phyloP scores from a whole-genome alignment of 1,140 invertebrate genomes.

The Aphelinus certus region DNA sequence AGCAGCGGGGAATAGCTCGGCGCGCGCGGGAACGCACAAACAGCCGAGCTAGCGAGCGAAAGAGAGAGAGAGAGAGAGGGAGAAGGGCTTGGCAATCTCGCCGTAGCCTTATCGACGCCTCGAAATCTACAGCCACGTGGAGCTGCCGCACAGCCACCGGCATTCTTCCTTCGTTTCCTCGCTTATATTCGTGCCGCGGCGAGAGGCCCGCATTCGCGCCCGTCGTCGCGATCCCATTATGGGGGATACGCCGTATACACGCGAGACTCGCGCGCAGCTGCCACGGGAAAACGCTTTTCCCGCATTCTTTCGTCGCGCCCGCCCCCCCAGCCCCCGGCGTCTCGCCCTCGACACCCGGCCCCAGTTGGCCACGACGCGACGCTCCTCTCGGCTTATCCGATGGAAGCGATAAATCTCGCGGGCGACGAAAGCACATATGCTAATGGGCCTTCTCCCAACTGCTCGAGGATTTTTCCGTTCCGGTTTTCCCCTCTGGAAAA shows the following conservation, averaged over 20 bases:
- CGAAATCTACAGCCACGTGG: background rate
- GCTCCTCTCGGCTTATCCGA: too few species aligned
- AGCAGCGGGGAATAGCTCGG: slow-evolving; percentile 5
- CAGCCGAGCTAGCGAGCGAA: too few species aligned
- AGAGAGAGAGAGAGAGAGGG: background rate
- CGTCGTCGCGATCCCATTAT: slow-evolving; percentile 9
- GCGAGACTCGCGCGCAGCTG: background rate
- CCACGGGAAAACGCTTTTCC: slow-evolving; percentile 9
- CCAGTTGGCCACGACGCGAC: too few species aligned
- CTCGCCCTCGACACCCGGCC: too few species aligned
- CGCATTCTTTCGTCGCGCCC: slow-evolving; percentile 11
- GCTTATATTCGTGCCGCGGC: background rate
- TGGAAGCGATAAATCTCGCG: background rate
- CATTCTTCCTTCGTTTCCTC: background rate
- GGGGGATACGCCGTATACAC: background rate
- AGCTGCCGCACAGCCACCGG: background rate
- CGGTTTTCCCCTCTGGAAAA: too few species aligned
- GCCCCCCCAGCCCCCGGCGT: background rate
- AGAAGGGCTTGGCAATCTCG: too few species aligned
- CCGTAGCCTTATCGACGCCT: slow-evolving; percentile 21
- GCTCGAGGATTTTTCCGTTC: too few species aligned
- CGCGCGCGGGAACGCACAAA: background rate
- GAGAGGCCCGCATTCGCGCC: background rate
- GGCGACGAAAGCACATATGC: background rate
- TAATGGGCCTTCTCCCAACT: too few species aligned